Conservation (phyloP, 2,888 invertebrate genomes). For the Oxytorus armatus region DNA sequence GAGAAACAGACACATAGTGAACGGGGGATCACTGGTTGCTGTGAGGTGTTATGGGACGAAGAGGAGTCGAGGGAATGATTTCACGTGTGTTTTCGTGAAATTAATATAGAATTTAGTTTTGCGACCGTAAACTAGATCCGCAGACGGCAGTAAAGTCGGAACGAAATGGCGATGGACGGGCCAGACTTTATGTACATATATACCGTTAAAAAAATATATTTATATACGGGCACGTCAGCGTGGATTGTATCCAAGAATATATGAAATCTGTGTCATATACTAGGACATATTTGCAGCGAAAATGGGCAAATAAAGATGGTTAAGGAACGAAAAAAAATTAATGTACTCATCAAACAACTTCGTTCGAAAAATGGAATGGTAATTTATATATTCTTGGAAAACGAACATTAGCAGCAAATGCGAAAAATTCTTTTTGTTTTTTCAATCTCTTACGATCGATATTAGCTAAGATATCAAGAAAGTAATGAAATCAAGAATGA, state of each 20-base stretch:
- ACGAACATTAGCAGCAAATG: too few species aligned
- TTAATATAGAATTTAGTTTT: slow-evolving; percentile 82
- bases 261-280: neutral
- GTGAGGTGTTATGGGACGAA: slow-evolving; percentile 71
- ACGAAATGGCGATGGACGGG: slow-evolving; percentile 78
- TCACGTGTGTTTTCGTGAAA: slow-evolving; percentile 81
- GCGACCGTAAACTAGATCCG: slow-evolving; percentile 80
- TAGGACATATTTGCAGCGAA: too few species aligned
- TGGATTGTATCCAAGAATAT: neutral
- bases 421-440: too few species aligned
- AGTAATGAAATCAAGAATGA: too few species aligned
- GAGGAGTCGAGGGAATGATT: slow-evolving; percentile 60
- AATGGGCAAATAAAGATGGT: too few species aligned
- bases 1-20: slow-evolving; percentile 1
- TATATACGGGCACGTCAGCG: slow-evolving; percentile 3
- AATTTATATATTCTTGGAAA: too few species aligned
- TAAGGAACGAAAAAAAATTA: too few species aligned
- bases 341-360: too few species aligned
- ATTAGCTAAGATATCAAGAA: too few species aligned
- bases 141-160: slow-evolving; percentile 79
- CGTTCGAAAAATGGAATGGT: too few species aligned
- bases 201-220: neutral
- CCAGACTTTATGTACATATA: slow-evolving; percentile 52
- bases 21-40: slow-evolving; percentile 60
- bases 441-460: too few species aligned